Conservation (phyloP, 92 coral and sea anemone species). For the Parazoanthus swiftii region DNA sequence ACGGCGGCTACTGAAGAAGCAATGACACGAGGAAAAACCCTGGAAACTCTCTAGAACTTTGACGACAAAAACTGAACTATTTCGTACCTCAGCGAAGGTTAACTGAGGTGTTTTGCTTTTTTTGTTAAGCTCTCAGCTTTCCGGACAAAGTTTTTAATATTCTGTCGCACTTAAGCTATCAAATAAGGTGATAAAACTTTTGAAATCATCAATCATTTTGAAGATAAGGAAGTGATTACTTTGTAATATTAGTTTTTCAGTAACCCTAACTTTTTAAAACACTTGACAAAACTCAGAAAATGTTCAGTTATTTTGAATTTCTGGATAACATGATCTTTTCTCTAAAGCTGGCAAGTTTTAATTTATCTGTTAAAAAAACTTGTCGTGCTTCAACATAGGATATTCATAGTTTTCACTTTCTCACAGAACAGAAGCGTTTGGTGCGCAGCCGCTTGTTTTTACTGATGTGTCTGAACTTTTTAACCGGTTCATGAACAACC, state of each 20-base stretch:
- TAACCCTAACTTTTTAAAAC: background rate
- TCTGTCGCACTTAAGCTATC: background rate
- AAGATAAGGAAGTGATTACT: background rate
- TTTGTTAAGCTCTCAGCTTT: background rate
- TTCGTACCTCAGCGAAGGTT: background rate
- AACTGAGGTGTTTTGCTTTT: no score
- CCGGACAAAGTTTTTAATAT: background rate
- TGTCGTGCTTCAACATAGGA: background rate
- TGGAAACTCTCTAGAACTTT: background rate
- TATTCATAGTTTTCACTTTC: no score
- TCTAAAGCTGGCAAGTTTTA: no score
- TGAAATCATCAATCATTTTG: no score
- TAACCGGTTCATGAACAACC: no score
- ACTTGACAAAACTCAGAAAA: background rate
- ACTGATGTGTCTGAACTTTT: no score
- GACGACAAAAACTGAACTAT: background rate
- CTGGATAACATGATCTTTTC: background rate
- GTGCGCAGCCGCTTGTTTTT: no score
- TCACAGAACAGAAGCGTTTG: no score
- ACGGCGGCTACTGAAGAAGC: conserved; percentile 3
- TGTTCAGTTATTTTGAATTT: background rate
- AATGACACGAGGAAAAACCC: background rate
- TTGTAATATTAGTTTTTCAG: background rate
- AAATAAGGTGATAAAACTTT: background rate
- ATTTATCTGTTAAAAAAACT: background rate